Evolutionary conservation across 1,140 invertebrate genomes (phyloP).

Genomic region (Archivesica marissinica): DNA sequence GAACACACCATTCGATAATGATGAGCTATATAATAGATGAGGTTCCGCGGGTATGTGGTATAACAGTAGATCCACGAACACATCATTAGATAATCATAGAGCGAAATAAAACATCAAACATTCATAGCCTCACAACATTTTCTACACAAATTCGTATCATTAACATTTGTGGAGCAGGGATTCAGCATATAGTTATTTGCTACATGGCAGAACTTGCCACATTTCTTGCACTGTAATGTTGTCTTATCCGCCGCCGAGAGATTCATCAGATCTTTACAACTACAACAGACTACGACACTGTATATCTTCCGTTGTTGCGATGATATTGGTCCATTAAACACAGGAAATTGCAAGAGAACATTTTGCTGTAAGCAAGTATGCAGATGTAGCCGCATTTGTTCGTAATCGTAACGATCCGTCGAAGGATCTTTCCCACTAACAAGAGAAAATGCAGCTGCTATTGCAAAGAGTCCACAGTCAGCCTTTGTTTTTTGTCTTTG

Average conservation of each 20-base stretch:
- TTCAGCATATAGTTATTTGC: background rate
- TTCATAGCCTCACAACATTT: background rate
- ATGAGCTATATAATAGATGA: too few relatives aligned
- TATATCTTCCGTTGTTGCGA: background rate
- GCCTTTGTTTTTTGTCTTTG: conserved; percentile 37
- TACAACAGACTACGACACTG: background rate
- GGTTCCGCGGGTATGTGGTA: too few relatives aligned
- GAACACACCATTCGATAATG: too few relatives aligned
- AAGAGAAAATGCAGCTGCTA: conserved; percentile 55
- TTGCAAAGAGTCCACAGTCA: conserved; percentile 52
- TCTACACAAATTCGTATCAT: conserved; percentile 4
- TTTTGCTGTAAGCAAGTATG: background rate
- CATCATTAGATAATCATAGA: too few relatives aligned
- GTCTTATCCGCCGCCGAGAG: background rate
- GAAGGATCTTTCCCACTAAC: conserved; percentile 27
- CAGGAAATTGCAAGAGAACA: conserved; percentile 7
- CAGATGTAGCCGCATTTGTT: conserved; percentile 32
- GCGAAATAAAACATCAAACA: too few relatives aligned
- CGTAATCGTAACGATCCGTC: background rate
- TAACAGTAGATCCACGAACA: too few relatives aligned
- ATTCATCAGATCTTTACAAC: conserved; percentile 19
- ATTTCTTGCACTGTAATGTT: background rate
- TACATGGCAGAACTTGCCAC: conserved; percentile 1
- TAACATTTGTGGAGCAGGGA: background rate
- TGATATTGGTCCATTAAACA: background rate